Percentiles rank a stretch among this genome's conserved stretches.
These are phyloP conservation scores for Apodemia duryi DNA, from an alignment of 2,888 invertebrate species.

Conservation along the genomic window DNA sequence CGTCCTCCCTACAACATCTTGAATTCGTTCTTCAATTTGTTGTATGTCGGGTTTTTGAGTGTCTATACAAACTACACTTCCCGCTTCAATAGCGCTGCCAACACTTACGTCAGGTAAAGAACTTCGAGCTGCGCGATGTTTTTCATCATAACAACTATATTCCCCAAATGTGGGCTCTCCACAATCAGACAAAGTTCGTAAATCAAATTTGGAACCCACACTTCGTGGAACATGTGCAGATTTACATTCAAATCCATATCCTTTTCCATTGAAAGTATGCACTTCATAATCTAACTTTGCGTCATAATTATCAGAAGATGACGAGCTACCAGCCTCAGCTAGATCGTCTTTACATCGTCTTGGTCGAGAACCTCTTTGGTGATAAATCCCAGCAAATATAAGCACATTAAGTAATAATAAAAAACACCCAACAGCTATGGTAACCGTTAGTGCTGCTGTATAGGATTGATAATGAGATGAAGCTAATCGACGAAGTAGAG, in stretches of 20 bases:
- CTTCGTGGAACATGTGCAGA: slow-evolving; percentile 74
- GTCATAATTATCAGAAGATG: slow-evolving; percentile 82
- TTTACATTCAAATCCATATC: slow-evolving; percentile 78
- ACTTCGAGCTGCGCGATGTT: slow-evolving; percentile 78
- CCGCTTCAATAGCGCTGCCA: slow-evolving; percentile 80
- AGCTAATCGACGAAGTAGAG: slow-evolving; percentile 86
- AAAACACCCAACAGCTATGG: slow-evolving; percentile 92
- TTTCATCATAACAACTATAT: slow-evolving; percentile 83
- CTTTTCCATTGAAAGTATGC: slow-evolving; percentile 74
- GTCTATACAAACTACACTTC: slow-evolving; percentile 74
- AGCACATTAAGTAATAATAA: slow-evolving; percentile 88
- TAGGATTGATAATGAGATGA: slow-evolving; percentile 92
- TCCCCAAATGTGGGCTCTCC: slow-evolving; percentile 80
- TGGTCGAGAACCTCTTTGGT: slow-evolving; percentile 86
- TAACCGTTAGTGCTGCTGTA: slow-evolving; percentile 92
- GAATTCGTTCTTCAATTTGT: slow-evolving; percentile 58
- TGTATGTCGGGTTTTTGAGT: slow-evolving; percentile 75
- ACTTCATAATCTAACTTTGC: slow-evolving; percentile 77
- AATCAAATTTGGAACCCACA: slow-evolving; percentile 66
- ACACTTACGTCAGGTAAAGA: slow-evolving; percentile 81
- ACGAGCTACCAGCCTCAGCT: slow-evolving; percentile 85
- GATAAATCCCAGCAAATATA: slow-evolving; percentile 93
- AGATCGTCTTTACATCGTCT: slow-evolving; percentile 88
- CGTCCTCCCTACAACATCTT: slow-evolving; percentile 61
- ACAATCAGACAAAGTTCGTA: slow-evolving; percentile 74